These are phyloP conservation scores for Labeo calbasu DNA, from an alignment of 2,797 vertebrate species.

Conservation along the genomic window DNA sequence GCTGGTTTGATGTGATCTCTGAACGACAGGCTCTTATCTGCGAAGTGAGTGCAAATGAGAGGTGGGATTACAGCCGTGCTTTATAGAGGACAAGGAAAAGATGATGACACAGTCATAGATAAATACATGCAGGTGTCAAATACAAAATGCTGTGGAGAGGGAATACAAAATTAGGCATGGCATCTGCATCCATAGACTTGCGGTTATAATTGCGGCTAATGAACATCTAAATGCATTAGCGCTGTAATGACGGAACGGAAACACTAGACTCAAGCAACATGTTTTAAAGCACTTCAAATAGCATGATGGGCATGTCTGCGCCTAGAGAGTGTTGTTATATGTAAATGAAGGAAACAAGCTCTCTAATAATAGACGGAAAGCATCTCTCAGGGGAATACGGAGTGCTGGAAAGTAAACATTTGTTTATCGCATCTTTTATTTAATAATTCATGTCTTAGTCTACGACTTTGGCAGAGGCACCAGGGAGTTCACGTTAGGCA, in stretches of 20 bases:
- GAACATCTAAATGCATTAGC: neutral
- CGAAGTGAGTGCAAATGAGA: conserved; percentile 29
- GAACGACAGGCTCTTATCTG: conserved; percentile 52
- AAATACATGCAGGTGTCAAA: conserved; percentile 31
- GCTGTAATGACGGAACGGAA: neutral
- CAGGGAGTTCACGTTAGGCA: conserved; percentile 7
- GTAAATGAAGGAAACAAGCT: conserved; percentile 31
- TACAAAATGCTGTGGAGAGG: conserved; percentile 11
- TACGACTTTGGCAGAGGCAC: conserved; percentile 7
- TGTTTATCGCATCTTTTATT: conserved; percentile 50
- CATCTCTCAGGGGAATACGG: conserved; percentile 41
- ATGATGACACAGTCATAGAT: conserved; percentile 36
- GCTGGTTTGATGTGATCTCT: conserved; percentile 49
- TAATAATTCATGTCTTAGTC: conserved; percentile 46
- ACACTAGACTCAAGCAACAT: conserved; percentile 16
- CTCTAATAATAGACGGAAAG: conserved; percentile 40
- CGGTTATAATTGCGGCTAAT: neutral
- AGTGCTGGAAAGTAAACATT: conserved; percentile 46
- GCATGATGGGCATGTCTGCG: neutral
- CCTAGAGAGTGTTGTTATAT: conserved; percentile 23
- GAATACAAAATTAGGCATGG: conserved; percentile 12
- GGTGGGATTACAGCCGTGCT: conserved; percentile 34
- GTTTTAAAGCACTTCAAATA: conserved; percentile 19
- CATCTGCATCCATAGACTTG: neutral
- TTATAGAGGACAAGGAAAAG: conserved; percentile 6